phyloP scores from a whole-genome alignment of 1,140 invertebrate species.

The Chionoecetes opilio region DNA sequence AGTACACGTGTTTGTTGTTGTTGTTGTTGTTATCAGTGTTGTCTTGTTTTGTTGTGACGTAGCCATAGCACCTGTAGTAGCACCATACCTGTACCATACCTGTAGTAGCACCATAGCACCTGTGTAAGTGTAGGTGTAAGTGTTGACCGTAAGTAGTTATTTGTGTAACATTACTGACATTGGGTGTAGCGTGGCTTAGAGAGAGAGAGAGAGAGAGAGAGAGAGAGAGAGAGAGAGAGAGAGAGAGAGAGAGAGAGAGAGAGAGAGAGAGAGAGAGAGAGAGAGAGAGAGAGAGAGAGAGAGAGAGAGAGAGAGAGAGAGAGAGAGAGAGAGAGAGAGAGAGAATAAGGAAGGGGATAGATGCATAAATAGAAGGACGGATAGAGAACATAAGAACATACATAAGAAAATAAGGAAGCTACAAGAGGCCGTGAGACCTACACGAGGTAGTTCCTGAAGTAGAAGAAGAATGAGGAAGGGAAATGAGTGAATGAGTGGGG shows the following conservation, averaged over 20 bases:
- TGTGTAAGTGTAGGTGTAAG: background rate
- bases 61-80: background rate
- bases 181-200: background rate
- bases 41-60: background rate
- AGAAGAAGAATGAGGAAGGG: too few species aligned
- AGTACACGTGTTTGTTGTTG: background rate
- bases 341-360: background rate
- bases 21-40: background rate
- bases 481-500: background rate
- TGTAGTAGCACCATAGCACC: background rate
- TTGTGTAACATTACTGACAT: background rate
- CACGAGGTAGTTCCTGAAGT: too few species aligned
- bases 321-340: background rate
- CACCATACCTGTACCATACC: too few species aligned
- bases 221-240: slow-evolving; percentile 47
- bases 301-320: background rate
- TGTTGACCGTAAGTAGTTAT: slow-evolving; percentile 5
- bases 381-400: too few species aligned
- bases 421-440: too few species aligned
- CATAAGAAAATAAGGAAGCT: too few species aligned
- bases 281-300: background rate
- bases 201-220: slow-evolving; percentile 53
- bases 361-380: background rate
- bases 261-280: background rate
- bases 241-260: slow-evolving; percentile 43